Evolutionary conservation across 2,113 vertebrate genomes (phyloP), one percentile per base, ranked within the genome.

Genomic region (Seriola dumerili): DNA sequence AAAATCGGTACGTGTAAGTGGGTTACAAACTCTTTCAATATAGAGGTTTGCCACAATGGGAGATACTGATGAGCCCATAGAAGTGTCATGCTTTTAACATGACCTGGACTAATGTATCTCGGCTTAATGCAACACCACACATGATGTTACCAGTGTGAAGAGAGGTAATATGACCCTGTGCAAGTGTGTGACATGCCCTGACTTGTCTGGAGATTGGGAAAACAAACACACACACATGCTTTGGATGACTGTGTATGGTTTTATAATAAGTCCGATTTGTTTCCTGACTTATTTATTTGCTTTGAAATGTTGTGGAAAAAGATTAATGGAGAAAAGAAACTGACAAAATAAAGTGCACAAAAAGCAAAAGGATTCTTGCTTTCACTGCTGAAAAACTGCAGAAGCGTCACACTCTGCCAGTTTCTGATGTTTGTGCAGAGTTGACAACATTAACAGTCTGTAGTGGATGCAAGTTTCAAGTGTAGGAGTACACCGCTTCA

Each of bases 201-300:
- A 81, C 76, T 72, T 76, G 78, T 78, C 78, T 72, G 69, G 16
- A 64, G 34, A 58, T 4, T 40, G 19, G 8, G 19, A 46, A 86
- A 78, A 82, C n/a, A 70, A 78, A 17, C 69, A 8, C 11, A 17
- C 69, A 8, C 11, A 81, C 11, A 38, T 12, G 17, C 48, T 62
- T 50, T 23, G 16, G n/a, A 16, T 10, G 21, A 50, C 58, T 34
- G 38, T 4, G 38, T 16, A 25, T 10, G 23, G 1, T 72, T 71
- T 59, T 7, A 40, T 42, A 10, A 42, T 42, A 42, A 3, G 29
- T 70, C 7, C 5, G 21, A 19, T 29, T n/a, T 8, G 21, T 42
- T 23, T 36, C 10, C 6, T 21, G n/a, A 16, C n/a, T 55, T 42
- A 6, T 25, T 9, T 8, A 25, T 58, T 23, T n/a, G 23, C n/a